Base-by-base conservation (phyloP, 92 coral and sea anemone species). In the Pocillopora meandrina region DNA sequence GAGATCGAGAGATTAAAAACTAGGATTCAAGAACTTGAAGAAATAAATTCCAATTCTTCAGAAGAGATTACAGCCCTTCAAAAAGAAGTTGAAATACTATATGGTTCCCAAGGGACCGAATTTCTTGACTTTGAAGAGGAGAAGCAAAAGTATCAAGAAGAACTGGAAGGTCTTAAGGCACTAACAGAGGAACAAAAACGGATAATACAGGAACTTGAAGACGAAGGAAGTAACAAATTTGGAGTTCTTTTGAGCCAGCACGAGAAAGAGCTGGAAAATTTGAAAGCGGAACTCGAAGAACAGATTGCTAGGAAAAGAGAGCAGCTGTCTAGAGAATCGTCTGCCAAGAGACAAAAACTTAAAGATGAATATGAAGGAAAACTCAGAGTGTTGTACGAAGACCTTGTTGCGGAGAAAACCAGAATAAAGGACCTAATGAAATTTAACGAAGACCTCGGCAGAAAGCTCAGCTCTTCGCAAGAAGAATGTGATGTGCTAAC, bases 211-310 rank as follows among this genome's bases (percentile, higher is more conserved):
- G 93, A 92, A 61, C 89, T 94, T 9, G 98, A 94, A 76, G 93
- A 94, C 68, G 98, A 94, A 72, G 98, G 98, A 0, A 78, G 84
- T 9, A 84, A 94, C 83, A 94, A 86, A 80, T 94, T 94, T 77
- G 98, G 98, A 13, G 98, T 94, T 23, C 93, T 94, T 14, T 70
- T 94, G 74, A 94, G 98, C 62, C 95, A 94, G 61, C 98, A 94
- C 64, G 98, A 94, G 81, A 94, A 92, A 76, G 98, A 94, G 71
- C 89, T 94, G 3, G 98, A 92, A 60, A 84, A 74, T 42, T 80
- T 94, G 70, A 94, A 94, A 35, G 95, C 90, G 82, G 98, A 94
- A 61, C 95, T 94, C 56, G 98, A 94, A 65, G 98, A 94, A 34
- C 98, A 94, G 87, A 94, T 94, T 26, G 92, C 98, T 14, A 87